phyloP scores from a whole-genome alignment of 2,113 vertebrate species.

The Notothenia rossii region DNA sequence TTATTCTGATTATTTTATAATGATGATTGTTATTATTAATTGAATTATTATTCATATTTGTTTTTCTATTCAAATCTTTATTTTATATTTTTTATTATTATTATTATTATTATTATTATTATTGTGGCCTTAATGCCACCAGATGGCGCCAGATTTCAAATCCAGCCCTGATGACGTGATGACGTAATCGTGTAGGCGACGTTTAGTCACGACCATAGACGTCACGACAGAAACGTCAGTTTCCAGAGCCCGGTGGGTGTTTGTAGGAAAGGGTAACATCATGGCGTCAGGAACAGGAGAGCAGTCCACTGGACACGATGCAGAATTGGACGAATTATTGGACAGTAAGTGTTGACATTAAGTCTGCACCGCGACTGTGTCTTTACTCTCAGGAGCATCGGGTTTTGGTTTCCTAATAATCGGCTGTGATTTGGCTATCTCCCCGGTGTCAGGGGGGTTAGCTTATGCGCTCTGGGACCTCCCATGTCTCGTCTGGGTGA shows the following conservation, averaged over 20 bases:
- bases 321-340: conserved; percentile 84
- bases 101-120: no score
- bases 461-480: background rate
- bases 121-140: no score
- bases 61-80: no score
- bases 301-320: conserved; percentile 63
- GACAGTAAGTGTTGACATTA: conserved; percentile 79
- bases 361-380: background rate
- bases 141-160: no score
- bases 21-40: no score
- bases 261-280: conserved; percentile 58
- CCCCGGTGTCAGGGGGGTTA: background rate
- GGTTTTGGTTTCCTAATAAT: background rate
- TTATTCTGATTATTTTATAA: no score
- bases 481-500: background rate
- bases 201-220: background rate
- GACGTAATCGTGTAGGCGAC: conserved; percentile 42
- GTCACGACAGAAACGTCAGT: conserved; percentile 54
- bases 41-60: no score
- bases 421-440: accelerated
- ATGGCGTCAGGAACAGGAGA: conserved; percentile 80
- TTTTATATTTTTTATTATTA: no score
- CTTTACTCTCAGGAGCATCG: accelerated
- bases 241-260: conserved; percentile 36
- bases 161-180: background rate